These are phyloP conservation scores for Acanthurus tractus DNA, from an alignment of 2,797 vertebrate species.

Conservation along the genomic window DNA sequence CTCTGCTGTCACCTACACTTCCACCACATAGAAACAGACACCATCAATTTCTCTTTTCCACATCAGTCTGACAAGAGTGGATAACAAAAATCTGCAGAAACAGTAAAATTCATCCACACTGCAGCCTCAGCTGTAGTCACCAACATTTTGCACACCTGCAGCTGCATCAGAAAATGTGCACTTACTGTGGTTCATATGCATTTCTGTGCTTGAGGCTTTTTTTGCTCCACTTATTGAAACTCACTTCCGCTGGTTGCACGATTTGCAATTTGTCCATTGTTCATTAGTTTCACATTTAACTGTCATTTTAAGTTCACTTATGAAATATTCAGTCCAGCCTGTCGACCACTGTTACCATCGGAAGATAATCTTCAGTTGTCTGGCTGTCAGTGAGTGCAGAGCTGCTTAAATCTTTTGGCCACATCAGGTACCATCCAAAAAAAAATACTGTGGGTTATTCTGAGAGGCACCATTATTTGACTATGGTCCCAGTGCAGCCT, in stretches of 20 bases:
- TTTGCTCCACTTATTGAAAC: conserved; percentile 1
- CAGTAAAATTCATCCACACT: conserved; percentile 16
- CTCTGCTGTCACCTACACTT: conserved; percentile 16
- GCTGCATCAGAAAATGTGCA: conserved; percentile 13
- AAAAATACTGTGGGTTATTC: background rate
- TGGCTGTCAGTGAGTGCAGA: conserved; percentile 8
- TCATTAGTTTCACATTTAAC: conserved; percentile 2
- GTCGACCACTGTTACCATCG: background rate
- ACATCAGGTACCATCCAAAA: conserved; percentile 1
- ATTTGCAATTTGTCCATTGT: background rate
- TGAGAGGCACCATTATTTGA: background rate
- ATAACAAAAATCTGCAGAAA: conserved; percentile 5
- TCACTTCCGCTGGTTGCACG: background rate
- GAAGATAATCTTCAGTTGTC: conserved; percentile 13
- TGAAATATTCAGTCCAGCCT: background rate
- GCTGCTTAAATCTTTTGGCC: background rate
- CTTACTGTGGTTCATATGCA: background rate
- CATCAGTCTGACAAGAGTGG: conserved; percentile 12
- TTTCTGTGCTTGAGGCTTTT: background rate
- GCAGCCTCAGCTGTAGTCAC: conserved; percentile 5
- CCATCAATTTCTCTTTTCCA: background rate
- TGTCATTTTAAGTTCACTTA: background rate
- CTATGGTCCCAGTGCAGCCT: too few species aligned
- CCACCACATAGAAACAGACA: background rate
- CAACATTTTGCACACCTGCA: conserved; percentile 6